Evolutionary conservation across 2,113 vertebrate species (phyloP), one percentile per base, ranked within the genome.

Genomic region (Sinocyclocheilus grahami): DNA sequence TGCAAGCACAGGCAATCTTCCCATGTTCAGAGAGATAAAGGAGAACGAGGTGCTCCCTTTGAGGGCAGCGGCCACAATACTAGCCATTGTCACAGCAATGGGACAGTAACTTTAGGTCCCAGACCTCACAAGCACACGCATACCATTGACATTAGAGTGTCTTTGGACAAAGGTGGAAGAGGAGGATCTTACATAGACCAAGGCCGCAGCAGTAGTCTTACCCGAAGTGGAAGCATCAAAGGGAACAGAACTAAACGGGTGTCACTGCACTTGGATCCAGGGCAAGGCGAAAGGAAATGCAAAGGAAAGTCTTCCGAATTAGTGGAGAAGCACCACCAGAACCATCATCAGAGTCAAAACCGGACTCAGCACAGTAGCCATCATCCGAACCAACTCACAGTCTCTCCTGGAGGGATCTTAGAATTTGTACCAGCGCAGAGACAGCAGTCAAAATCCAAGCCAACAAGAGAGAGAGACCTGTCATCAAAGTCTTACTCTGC

Each of bases 1-100:
- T 95, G 94, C 93, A 94, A 94, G 90, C 92, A 89, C 88, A 91
- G 93, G 89, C 83, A 83, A 13, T 87, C 91, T 9, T 87, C 93
- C 79, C 92, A 91, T 27, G 84, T 75, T 42, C 92, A 92, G 85
- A 94, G 92, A 86, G 89, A 90, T 90, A 93, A 92, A 87, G 90
- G 65, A 53, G 92, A 94, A 58, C 91, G 87, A 83, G 90, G 87
- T 16, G 76, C 78, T 65, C 5, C 71, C 53, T 88, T 90, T 39
- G 86, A 87, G 22, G 92, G 89, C 58, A 83, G 81, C 82, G 78
- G 90, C 62, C 88, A 90, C 86, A 88, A 83, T 86, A 92, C 91
- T 83, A 95, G 92, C 89, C 92, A 94, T 90, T 94, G 94, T 86
- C 93, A 95, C 79, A 94, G 94, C 89, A 95, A 95, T 91, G 94